Percentiles rank a stretch among this genome's conserved stretches.
phyloP scores from a whole-genome alignment of 2,113 vertebrate genomes.

The Cinclus mexicanus region DNA sequence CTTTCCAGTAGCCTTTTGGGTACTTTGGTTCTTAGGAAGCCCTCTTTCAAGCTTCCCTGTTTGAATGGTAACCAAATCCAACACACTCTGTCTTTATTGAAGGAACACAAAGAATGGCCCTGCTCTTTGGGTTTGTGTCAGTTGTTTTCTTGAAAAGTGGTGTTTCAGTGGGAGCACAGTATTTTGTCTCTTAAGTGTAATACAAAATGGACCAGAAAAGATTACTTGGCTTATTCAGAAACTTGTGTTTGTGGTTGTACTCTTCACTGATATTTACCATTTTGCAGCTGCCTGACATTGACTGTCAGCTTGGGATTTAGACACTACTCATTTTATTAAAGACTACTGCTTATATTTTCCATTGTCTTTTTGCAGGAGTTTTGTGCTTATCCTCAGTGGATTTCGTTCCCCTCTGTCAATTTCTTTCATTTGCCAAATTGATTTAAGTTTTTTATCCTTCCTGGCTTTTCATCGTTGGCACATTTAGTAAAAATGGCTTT shows the following conservation, averaged over 20 bases:
- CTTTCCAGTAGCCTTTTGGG: background rate
- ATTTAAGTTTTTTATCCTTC: background rate
- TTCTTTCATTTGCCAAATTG: background rate
- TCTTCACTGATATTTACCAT: background rate
- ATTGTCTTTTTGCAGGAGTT: background rate
- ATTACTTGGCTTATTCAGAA: background rate
- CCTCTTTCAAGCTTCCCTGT: background rate
- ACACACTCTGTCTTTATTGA: background rate
- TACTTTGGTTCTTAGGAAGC: background rate
- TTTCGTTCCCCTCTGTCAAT: background rate
- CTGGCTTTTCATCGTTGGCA: background rate
- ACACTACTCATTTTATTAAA: background rate
- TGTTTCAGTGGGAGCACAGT: background rate
- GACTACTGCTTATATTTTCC: background rate
- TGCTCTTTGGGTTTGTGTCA: background rate
- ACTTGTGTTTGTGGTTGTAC: background rate
- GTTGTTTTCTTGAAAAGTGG: background rate
- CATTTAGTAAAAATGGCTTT: background rate
- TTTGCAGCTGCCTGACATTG: background rate
- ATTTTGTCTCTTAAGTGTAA: background rate
- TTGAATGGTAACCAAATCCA: background rate
- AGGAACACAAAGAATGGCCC: background rate
- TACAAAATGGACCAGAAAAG: background rate
- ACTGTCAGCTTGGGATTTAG: background rate
- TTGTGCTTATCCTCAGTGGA: background rate